Evolutionary conservation across 2,797 vertebrate genomes (phyloP), one percentile per base, ranked within the genome.

Genomic region (Acanthurus tractus): DNA sequence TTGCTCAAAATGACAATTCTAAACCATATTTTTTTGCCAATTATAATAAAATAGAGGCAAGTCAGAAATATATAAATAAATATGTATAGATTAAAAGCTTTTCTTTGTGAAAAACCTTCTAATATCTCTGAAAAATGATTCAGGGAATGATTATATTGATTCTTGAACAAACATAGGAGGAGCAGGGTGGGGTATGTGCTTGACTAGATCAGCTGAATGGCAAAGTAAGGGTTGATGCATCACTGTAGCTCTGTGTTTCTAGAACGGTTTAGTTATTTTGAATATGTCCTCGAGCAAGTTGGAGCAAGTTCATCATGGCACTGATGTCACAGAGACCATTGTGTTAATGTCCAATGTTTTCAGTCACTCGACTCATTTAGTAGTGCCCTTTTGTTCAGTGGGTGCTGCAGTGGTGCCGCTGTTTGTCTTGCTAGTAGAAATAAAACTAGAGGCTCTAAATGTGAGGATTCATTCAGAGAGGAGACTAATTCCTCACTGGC

Each of bases 391-490:
- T 64, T 49, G 22, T 63, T 45, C 25, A 50, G 5, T 44, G 6
- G 52, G 18, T 8, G 36, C 48, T 58, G 48, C 61, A 9, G 29
- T 53, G 63, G 29, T 53, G 63, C 34, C 53, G 50, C 70, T 61
- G 62, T 80, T 71, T 75, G 63, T 65, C 50, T 42, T 45, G 38
- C 23, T 46, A 48, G 25, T 65, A 76, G 48, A 42, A 59, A 75
- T 20, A 18, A 72, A 61, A 58, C 15, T 20, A 17, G 45, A 40
- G 45, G 25, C n/a, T 71, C 20, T 70, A 40, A 48, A 46, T 14
- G 17, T 57, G 38, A 38, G 63, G 63, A 73, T 68, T 68, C 58
- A 64, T 20, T n/a, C 40, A 11, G 54, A 69, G 54, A 53, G n/a
- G n/a, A n/a, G 38, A 45, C 1, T 11, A 34, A 52, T 18, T 36